Evolutionary conservation across 2,113 vertebrate species (phyloP).

Genomic region (Cebidichthys violaceus): DNA sequence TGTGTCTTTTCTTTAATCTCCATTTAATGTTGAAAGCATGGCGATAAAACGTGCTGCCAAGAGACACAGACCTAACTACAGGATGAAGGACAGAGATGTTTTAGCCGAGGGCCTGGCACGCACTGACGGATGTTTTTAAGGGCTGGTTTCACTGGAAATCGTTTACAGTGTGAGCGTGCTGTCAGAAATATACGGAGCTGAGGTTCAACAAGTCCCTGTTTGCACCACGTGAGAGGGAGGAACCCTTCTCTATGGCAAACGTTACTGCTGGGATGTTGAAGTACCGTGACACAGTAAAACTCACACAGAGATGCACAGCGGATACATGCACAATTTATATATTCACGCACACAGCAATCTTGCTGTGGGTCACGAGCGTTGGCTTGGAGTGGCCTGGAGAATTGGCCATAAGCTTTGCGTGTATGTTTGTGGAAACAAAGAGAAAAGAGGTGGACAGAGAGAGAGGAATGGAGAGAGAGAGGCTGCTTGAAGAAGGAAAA

Average conservation of each 20-base stretch:
- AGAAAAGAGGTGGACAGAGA: conserved; percentile 12
- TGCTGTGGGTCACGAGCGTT: conserved; percentile 2
- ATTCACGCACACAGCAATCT: conserved; percentile 11
- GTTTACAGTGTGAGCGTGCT: background rate
- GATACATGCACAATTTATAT: background rate
- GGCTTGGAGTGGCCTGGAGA: conserved; percentile 10
- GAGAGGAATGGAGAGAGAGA: conserved; percentile 2
- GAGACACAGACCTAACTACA: conserved; percentile 42
- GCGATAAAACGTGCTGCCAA: conserved; percentile 54
- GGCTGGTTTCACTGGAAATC: conserved; percentile 26
- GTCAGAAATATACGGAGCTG: conserved; percentile 6
- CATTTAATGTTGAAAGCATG: conserved; percentile 59
- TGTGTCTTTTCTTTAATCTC: conserved; percentile 60
- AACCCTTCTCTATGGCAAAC: background rate
- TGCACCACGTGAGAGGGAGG: background rate
- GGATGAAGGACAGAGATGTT: conserved; percentile 54
- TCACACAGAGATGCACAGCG: background rate
- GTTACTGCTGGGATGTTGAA: conserved; percentile 4
- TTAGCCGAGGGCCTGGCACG: conserved; percentile 31
- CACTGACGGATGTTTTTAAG: conserved; percentile 31
- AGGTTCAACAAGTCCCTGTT: background rate
- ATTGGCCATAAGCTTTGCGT: background rate
- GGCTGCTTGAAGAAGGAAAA: background rate
- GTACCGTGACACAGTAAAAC: background rate
- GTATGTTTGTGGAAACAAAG: background rate